These are phyloP conservation scores for Sparus aurata DNA, from an alignment of 2,797 vertebrate genomes.

Conservation along the genomic window DNA sequence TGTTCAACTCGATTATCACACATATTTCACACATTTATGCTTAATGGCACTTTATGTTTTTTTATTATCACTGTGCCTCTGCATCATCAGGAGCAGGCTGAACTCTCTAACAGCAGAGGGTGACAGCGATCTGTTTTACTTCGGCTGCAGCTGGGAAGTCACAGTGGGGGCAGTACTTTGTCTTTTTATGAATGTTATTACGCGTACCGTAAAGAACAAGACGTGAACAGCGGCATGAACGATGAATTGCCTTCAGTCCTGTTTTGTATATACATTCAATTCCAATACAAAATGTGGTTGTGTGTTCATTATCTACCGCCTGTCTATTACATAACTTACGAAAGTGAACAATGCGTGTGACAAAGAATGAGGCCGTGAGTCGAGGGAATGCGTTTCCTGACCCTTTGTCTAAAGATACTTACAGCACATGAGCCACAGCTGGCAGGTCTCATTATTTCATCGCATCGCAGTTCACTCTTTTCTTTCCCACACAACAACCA, in stretches of 20 bases:
- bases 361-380: background rate
- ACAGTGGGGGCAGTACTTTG: background rate
- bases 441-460: background rate
- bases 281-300: background rate
- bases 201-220: background rate
- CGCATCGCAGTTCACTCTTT: background rate
- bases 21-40: constrained; percentile 7
- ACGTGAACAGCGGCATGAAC: background rate
- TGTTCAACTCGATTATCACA: background rate
- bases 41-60: constrained; percentile 45
- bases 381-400: background rate
- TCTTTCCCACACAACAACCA: background rate
- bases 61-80: constrained; percentile 15
- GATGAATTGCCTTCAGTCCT: background rate
- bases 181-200: background rate
- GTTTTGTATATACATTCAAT: background rate
- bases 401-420: background rate
- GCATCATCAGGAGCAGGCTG: background rate
- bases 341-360: background rate
- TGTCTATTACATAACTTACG: background rate
- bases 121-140: constrained; percentile 50
- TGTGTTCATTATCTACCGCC: background rate
- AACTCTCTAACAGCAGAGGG: constrained; percentile 66
- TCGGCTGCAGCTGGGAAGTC: constrained; percentile 13
- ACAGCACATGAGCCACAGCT: background rate